phyloP scores from a whole-genome alignment of 1,140 invertebrate genomes.

The Pseudomyrmex pallidus region DNA sequence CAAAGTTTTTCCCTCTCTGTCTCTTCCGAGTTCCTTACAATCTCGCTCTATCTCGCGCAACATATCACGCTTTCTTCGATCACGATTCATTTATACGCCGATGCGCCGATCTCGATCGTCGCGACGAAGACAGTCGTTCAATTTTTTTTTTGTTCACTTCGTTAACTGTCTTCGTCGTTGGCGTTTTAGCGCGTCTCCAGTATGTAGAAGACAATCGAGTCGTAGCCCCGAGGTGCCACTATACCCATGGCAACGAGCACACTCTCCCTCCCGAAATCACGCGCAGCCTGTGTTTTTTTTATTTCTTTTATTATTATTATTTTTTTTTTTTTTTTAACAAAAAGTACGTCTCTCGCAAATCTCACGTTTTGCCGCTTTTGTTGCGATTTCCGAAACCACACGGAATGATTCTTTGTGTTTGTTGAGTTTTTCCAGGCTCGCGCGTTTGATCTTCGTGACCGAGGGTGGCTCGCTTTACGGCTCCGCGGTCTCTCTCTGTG shows the following conservation, averaged over 20 bases:
- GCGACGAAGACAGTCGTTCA: constrained; percentile 4
- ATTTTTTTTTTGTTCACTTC: too few species aligned
- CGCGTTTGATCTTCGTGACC: constrained; percentile 69
- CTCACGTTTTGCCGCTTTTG: background rate
- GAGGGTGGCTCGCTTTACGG: constrained; percentile 72
- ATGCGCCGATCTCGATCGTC: background rate
- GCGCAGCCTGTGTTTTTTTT: constrained; percentile 60
- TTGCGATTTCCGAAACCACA: constrained; percentile 25
- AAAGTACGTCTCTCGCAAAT: background rate
- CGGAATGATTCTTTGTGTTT: constrained; percentile 44
- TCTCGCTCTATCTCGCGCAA: background rate
- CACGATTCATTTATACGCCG: constrained; percentile 9
- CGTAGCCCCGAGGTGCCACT: constrained; percentile 83
- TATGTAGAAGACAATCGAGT: constrained; percentile 40
- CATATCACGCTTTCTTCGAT: constrained; percentile 27
- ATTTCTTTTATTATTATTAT: too few species aligned
- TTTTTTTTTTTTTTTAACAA: background rate
- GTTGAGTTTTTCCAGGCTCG: constrained; percentile 72
- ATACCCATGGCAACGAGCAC: constrained; percentile 81
- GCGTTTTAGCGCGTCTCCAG: constrained; percentile 12
- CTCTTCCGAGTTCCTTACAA: background rate
- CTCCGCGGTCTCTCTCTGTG: constrained; percentile 51
- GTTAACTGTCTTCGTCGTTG: constrained; percentile 9
- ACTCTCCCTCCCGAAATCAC: constrained; percentile 75
- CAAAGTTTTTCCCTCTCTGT: background rate